phyloP scores from a whole-genome alignment of 2,797 vertebrate genomes.

The Muraenolepis orangiensis region DNA sequence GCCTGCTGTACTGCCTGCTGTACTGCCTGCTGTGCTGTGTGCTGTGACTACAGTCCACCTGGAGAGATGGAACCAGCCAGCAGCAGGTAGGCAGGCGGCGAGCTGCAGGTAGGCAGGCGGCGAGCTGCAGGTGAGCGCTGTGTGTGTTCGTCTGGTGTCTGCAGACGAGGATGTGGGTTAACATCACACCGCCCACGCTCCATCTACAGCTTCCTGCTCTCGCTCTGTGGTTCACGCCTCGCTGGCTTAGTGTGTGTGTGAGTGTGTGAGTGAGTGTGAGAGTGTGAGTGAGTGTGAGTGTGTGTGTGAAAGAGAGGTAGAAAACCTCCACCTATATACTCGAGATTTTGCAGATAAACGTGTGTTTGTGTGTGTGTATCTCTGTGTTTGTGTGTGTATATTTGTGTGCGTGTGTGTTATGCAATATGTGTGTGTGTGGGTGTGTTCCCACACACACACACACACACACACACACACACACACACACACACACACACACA shows the following conservation, averaged over 20 bases:
- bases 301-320: not conserved
- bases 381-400: not conserved
- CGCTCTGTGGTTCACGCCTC: slow-evolving; percentile 57
- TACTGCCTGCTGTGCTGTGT: not conserved
- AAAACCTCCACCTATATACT: slow-evolving; percentile 12
- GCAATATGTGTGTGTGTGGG: not conserved
- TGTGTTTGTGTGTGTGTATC: slow-evolving; percentile 2
- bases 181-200: slow-evolving; percentile 54
- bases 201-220: slow-evolving; percentile 48
- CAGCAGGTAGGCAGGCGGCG: not conserved
- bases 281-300: not conserved
- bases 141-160: slow-evolving; percentile 47
- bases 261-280: not conserved
- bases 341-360: slow-evolving; percentile 11
- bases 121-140: slow-evolving; percentile 34
- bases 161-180: slow-evolving; percentile 62
- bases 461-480: not conserved
- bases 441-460: not conserved
- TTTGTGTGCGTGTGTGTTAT: slow-evolving; percentile 2
- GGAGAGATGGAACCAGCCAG: not conserved
- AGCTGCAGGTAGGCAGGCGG: slow-evolving; percentile 3
- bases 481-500: not conserved
- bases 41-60: not conserved
- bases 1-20: not conserved
- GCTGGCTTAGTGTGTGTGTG: slow-evolving; percentile 17